phyloP scores from a whole-genome alignment of 2,888 invertebrate genomes.

The Volucella inflata region DNA sequence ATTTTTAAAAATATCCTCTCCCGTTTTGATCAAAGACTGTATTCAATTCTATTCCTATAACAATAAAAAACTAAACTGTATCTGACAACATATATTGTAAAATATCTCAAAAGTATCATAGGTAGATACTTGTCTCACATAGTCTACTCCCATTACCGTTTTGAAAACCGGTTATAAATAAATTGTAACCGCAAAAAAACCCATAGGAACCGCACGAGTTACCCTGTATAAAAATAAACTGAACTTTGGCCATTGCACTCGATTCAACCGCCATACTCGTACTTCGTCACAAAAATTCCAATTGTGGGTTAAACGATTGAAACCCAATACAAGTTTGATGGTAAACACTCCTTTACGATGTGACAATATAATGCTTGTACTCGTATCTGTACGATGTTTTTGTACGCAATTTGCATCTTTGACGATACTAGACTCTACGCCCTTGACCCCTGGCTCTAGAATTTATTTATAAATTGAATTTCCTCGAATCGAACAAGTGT shows the following conservation, averaged over 20 bases:
- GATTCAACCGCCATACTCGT: conserved; percentile 13
- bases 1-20: too few species aligned
- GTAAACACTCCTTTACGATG: too few species aligned
- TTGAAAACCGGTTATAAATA: too few species aligned
- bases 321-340: conserved; percentile 3
- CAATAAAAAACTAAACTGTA: too few species aligned
- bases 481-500: neutral
- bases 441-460: conserved; percentile 39
- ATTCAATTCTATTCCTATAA: too few species aligned
- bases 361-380: neutral
- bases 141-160: too few species aligned
- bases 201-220: neutral
- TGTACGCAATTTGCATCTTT: conserved; percentile 16
- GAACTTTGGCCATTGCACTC: conserved; percentile 58
- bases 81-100: too few species aligned
- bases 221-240: conserved; percentile 23
- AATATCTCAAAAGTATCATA: too few species aligned
- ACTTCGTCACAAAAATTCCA: conserved; percentile 44
- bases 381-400: conserved; percentile 1
- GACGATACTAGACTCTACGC: conserved; percentile 35
- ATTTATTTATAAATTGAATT: conserved; percentile 30
- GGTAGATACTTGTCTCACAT: too few species aligned
- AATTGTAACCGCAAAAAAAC: neutral
- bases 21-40: too few species aligned
- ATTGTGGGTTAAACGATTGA: neutral